phyloP scores from a whole-genome alignment of 2,113 vertebrate species.

The Oryzias melastigma region DNA sequence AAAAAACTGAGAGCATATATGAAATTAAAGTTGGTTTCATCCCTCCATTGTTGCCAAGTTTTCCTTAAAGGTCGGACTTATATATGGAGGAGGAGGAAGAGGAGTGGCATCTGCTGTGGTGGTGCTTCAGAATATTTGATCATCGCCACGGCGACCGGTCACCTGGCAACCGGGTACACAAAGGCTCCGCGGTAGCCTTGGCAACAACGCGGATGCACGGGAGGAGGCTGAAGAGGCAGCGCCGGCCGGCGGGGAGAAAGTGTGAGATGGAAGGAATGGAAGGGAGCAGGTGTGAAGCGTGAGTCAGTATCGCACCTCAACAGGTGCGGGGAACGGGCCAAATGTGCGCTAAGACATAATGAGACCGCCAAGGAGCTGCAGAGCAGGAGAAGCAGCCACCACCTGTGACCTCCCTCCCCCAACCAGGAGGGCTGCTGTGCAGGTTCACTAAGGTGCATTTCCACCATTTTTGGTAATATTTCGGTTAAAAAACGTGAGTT shows the following conservation, averaged over 20 bases:
- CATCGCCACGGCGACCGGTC: slow-evolving; percentile 75
- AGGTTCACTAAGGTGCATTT: neutral
- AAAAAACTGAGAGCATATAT: slow-evolving; percentile 31
- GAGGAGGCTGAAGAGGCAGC: slow-evolving; percentile 43
- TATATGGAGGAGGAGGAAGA: slow-evolving; percentile 15
- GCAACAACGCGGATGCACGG: slow-evolving; percentile 57
- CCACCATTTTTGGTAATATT: no score
- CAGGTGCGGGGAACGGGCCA: slow-evolving; percentile 56
- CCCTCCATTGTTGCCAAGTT: slow-evolving; percentile 58
- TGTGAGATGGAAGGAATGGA: slow-evolving; percentile 45
- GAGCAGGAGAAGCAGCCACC: slow-evolving; percentile 37
- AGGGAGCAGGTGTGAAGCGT: slow-evolving; percentile 49
- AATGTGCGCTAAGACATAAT: slow-evolving; percentile 67
- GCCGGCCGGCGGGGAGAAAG: slow-evolving; percentile 37
- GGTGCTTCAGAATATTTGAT: slow-evolving; percentile 75
- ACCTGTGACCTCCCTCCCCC: slow-evolving; percentile 44
- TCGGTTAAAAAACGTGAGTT: no score
- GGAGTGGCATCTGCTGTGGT: slow-evolving; percentile 13
- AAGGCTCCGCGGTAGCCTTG: slow-evolving; percentile 68
- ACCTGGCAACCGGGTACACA: slow-evolving; percentile 77
- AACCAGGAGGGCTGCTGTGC: neutral
- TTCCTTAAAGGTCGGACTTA: slow-evolving; percentile 62
- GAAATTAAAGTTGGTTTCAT: slow-evolving; percentile 60
- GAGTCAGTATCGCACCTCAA: slow-evolving; percentile 65
- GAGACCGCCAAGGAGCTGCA: slow-evolving; percentile 66